Percentiles rank a stretch among this genome's conserved stretches.
phyloP scores from a whole-genome alignment of 2,113 vertebrate genomes.

The Zosterops lateralis region DNA sequence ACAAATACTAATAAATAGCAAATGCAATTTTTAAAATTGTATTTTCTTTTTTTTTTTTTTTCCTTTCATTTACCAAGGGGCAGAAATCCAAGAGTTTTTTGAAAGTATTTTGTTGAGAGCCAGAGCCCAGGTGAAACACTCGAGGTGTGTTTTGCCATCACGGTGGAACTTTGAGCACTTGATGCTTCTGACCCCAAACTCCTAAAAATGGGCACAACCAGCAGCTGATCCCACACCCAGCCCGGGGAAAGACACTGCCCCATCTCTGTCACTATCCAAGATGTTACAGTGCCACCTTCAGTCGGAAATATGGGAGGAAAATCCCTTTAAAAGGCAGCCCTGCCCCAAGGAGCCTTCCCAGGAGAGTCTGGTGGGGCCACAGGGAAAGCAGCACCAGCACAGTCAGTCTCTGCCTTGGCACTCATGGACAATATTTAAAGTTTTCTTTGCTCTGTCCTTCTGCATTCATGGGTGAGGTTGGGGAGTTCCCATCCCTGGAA shows the following conservation, averaged over 20 bases:
- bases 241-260: background rate
- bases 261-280: background rate
- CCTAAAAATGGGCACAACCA: background rate
- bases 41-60: background rate
- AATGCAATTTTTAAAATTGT: background rate
- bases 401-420: rapidly evolving
- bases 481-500: background rate
- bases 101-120: background rate
- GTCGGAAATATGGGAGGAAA: background rate
- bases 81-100: background rate
- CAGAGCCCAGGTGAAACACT: background rate
- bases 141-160: background rate
- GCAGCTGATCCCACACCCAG: background rate
- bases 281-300: slow-evolving; percentile 67
- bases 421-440: rapidly evolving
- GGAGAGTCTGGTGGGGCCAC: background rate
- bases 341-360: background rate
- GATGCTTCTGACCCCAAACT: background rate
- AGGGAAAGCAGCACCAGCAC: background rate
- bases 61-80: background rate
- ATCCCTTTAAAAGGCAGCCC: background rate
- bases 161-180: background rate
- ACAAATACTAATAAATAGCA: background rate
- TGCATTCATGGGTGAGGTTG: rapidly evolving
- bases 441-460: background rate